These are phyloP conservation scores for Eupithecia subfuscata DNA, from an alignment of 2,888 invertebrate genomes.

Conservation along the genomic window DNA sequence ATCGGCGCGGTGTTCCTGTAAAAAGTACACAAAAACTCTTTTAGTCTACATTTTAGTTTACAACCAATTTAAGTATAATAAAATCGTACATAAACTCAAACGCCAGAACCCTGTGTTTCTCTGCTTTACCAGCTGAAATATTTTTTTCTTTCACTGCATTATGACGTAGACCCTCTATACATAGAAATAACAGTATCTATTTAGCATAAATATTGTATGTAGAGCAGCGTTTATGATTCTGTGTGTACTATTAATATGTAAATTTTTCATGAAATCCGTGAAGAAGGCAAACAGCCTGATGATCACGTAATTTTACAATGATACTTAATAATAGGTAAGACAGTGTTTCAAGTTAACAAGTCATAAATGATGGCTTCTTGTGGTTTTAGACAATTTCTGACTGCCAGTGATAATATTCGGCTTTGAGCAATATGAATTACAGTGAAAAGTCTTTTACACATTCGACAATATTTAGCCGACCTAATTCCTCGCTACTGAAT, in stretches of 20 bases:
- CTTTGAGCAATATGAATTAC: too few relatives aligned
- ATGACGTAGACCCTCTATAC: not conserved
- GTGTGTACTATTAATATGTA: not conserved
- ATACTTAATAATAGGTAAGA: not conserved
- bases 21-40: too few relatives aligned
- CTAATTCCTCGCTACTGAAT: too few relatives aligned
- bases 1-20: too few relatives aligned
- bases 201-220: not conserved
- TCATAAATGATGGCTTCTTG: not conserved
- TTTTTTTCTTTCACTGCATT: not conserved
- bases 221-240: not conserved
- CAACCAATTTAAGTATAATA: not conserved
- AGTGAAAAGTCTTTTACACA: too few relatives aligned
- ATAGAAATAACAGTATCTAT: not conserved
- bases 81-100: not conserved
- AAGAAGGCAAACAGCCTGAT: not conserved
- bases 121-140: not conserved
- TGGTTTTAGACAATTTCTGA: not conserved
- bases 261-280: not conserved
- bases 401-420: too few relatives aligned
- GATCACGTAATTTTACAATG: conserved; percentile 1
- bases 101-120: not conserved
- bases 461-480: too few relatives aligned
- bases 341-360: not conserved
- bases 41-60: too few relatives aligned